Percentiles rank a stretch among this genome's conserved stretches.
These are phyloP conservation scores for Heliconius sara DNA, from an alignment of 2,888 invertebrate species.

Conservation along the genomic window DNA sequence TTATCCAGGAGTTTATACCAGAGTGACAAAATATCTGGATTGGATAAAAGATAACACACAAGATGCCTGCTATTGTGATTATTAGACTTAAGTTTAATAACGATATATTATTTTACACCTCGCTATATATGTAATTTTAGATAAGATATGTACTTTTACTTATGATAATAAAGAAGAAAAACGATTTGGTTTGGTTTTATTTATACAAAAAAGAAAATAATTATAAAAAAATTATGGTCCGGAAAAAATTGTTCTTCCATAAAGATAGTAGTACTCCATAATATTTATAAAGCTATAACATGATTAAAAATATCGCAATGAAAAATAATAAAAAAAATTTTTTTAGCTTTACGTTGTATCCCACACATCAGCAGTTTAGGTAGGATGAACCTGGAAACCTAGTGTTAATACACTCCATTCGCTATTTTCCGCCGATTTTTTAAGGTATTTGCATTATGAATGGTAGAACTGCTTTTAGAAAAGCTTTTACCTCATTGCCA, in stretches of 20 bases:
- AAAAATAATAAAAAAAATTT: no score
- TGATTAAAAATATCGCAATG: no score
- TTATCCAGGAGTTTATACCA: constrained; percentile 93
- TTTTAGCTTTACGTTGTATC: no score
- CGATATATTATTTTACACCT: constrained; percentile 1
- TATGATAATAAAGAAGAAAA: background rate
- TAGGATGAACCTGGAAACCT: no score
- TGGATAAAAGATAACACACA: constrained; percentile 91
- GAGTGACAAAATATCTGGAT: constrained; percentile 90
- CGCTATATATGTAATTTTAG: constrained; percentile 23
- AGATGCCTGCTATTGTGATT: constrained; percentile 92
- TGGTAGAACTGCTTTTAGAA: no score
- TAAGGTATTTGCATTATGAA: no score
- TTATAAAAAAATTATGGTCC: background rate
- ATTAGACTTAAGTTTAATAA: constrained; percentile 57
- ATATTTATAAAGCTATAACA: no score
- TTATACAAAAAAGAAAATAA: background rate
- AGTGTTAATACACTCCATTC: no score
- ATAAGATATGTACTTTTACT: constrained; percentile 8
- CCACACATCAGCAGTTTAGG: no score
- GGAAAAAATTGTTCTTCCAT: background rate
- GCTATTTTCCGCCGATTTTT: rapidly evolving
- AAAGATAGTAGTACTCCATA: background rate
- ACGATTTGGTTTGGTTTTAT: background rate
- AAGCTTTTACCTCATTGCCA: no score